These are phyloP conservation scores for Clangula hyemalis DNA, from an alignment of 2,797 vertebrate genomes.

Conservation along the genomic window DNA sequence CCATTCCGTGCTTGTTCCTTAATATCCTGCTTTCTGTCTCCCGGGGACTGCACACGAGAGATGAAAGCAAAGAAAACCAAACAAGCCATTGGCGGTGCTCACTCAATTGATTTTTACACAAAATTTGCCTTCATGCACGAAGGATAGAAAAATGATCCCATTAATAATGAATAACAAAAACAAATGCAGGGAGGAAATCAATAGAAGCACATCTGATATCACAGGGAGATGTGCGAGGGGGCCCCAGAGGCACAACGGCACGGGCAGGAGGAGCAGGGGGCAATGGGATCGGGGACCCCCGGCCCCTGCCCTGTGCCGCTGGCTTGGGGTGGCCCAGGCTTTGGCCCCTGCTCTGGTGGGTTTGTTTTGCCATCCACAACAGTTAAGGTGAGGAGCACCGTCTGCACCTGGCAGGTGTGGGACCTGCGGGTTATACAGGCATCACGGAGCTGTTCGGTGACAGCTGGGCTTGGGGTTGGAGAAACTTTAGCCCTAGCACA, in stretches of 20 bases:
- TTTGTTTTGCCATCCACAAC: too few species aligned
- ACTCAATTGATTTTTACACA: slow-evolving; percentile 85
- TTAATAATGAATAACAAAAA: slow-evolving; percentile 85
- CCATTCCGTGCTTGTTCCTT: slow-evolving; percentile 43
- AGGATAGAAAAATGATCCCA: slow-evolving; percentile 82
- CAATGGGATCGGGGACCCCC: neutral
- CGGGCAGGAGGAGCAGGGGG: too few species aligned
- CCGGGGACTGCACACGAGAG: slow-evolving; percentile 41
- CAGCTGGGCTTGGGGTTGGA: too few species aligned
- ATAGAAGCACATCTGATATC: slow-evolving; percentile 77
- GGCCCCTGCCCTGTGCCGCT: too few species aligned
- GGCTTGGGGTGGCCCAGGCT: too few species aligned
- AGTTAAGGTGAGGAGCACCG: too few species aligned
- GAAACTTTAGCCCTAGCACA: too few species aligned
- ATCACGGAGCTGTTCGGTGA: too few species aligned
- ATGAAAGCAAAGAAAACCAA: slow-evolving; percentile 79
- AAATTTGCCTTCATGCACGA: slow-evolving; percentile 81
- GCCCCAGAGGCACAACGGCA: neutral
- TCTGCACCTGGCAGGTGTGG: too few species aligned
- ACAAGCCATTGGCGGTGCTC: slow-evolving; percentile 73
- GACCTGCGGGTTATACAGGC: too few species aligned
- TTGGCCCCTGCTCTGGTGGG: too few species aligned
- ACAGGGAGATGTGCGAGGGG: neutral
- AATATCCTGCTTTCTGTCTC: slow-evolving; percentile 65
- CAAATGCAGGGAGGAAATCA: slow-evolving; percentile 80